Conservation (phyloP, 2,797 vertebrate species). For the Chrosomus eos region DNA sequence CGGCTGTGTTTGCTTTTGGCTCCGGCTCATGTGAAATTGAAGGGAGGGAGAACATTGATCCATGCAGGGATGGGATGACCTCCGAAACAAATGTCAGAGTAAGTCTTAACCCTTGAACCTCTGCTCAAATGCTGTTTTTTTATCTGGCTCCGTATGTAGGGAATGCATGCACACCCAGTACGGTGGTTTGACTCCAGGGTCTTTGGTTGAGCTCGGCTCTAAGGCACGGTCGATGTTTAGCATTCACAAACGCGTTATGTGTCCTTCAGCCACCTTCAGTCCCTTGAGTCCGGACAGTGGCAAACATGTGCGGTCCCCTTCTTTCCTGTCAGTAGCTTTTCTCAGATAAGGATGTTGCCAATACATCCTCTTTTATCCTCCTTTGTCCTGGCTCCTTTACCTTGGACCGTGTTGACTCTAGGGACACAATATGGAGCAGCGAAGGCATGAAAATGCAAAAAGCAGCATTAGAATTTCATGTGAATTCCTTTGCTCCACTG, state of each 20-base stretch:
- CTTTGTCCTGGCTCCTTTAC: conserved; percentile 4
- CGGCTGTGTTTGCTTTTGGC: conserved; percentile 67
- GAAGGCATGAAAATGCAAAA: conserved; percentile 36
- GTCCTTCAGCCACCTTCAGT: conserved; percentile 44
- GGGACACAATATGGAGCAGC: conserved; percentile 33
- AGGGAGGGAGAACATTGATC: conserved; percentile 72
- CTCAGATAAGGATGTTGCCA: conserved; percentile 37
- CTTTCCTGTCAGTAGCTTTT: conserved; percentile 24
- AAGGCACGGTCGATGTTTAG: conserved; percentile 24
- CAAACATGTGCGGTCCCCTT: conserved; percentile 41
- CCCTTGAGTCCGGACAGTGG: not conserved
- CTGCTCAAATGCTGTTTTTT: conserved; percentile 38
- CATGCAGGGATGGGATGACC: conserved; percentile 71
- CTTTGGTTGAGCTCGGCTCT: conserved; percentile 1
- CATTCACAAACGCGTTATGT: conserved; percentile 44
- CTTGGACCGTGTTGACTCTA: conserved; percentile 27
- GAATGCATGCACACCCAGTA: conserved; percentile 13
- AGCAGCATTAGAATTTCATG: conserved; percentile 44
- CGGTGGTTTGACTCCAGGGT: not conserved
- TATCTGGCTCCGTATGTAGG: conserved; percentile 31
- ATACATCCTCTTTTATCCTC: conserved; percentile 20
- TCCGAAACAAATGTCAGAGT: conserved; percentile 74
- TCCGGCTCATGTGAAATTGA: conserved; percentile 75
- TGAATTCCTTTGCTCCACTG: conserved; percentile 36
- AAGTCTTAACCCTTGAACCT: conserved; percentile 62